Evolutionary conservation across 2,113 vertebrate genomes (phyloP).

Genomic region (Ellobius talpinus): DNA sequence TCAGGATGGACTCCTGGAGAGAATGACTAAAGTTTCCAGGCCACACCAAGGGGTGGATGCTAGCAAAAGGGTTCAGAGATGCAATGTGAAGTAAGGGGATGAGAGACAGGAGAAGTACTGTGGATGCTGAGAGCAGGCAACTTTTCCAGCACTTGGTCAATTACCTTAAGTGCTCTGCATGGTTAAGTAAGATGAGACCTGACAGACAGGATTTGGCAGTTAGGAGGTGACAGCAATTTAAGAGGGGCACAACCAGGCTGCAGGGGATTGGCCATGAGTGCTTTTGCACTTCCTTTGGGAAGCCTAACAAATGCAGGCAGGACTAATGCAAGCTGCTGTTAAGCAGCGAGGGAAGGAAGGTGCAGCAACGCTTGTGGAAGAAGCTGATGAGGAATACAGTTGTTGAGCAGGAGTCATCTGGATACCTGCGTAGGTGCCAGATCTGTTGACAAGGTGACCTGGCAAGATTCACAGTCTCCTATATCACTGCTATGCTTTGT

Average conservation of each 20-base stretch:
- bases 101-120: background rate
- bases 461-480: background rate
- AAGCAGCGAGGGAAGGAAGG: background rate
- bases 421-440: background rate
- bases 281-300: too few relatives aligned
- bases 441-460: background rate
- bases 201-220: conserved; percentile 60
- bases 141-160: conserved; percentile 56
- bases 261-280: background rate
- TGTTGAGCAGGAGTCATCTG: background rate
- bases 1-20: background rate
- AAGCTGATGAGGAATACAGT: background rate
- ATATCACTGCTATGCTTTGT: background rate
- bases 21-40: background rate
- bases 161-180: conserved; percentile 78
- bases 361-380: background rate
- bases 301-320: background rate
- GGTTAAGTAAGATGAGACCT: conserved; percentile 56
- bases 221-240: conserved; percentile 35
- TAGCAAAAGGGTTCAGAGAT: background rate
- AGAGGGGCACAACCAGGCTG: conserved; percentile 35
- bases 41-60: background rate
- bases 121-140: background rate
- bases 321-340: background rate
- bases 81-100: background rate